These are phyloP conservation scores for Hemaris fuciformis DNA, from an alignment of 2,888 invertebrate genomes.

Conservation along the genomic window DNA sequence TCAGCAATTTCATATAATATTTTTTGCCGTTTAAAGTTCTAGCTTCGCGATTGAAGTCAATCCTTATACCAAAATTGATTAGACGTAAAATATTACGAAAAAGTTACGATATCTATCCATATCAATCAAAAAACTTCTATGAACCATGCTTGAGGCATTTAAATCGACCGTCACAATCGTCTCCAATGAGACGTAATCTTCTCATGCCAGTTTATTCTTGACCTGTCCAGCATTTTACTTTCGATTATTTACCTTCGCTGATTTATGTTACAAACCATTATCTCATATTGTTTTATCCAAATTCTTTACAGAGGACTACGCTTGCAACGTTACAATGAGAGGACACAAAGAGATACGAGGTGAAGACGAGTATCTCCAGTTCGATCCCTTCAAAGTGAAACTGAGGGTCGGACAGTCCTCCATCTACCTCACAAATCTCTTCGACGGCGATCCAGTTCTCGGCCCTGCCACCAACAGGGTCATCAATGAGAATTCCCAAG, in stretches of 20 bases:
- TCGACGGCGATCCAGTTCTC: conserved; percentile 84
- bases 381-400: conserved; percentile 83
- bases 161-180: no score
- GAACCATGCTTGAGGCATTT: no score
- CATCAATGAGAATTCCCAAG: conserved; percentile 84
- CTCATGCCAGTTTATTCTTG: no score
- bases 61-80: no score
- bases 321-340: conserved; percentile 83
- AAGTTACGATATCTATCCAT: background rate
- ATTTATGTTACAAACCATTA: no score
- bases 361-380: conserved; percentile 82
- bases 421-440: conserved; percentile 84
- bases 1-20: no score
- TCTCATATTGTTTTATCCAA: background rate
- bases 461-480: conserved; percentile 85
- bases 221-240: no score
- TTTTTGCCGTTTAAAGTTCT: no score
- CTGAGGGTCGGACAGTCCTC: conserved; percentile 83
- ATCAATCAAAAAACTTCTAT: background rate
- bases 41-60: no score
- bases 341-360: conserved; percentile 81
- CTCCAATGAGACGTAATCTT: no score
- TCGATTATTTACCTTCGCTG: no score
- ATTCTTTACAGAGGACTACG: conserved; percentile 81
- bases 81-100: no score